These are phyloP conservation scores for Caenorhabditis afra DNA, from an alignment of 2,888 invertebrate genomes.

Conservation along the genomic window DNA sequence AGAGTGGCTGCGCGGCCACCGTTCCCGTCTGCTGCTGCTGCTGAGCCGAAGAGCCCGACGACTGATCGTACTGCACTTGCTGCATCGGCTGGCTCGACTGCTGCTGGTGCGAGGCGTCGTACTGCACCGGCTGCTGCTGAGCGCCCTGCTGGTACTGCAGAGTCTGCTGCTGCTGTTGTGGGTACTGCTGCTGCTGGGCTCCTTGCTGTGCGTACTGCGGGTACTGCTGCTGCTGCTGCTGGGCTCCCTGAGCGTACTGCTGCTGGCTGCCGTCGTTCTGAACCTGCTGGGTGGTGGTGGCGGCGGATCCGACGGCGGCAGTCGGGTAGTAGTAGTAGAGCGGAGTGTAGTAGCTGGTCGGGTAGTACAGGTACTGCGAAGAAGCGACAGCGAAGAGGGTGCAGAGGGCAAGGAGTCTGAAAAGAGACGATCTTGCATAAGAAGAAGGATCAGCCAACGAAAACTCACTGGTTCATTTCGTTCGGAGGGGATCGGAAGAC, in stretches of 20 bases:
- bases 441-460: background rate
- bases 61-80: constrained; percentile 24
- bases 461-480: constrained; percentile 57
- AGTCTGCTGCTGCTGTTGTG: constrained; percentile 37
- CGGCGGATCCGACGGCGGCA: constrained; percentile 33
- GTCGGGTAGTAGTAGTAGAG: constrained; percentile 63
- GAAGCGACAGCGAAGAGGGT: constrained; percentile 50
- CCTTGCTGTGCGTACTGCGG: constrained; percentile 19
- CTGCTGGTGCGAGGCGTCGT: constrained; percentile 23
- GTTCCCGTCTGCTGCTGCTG: constrained; percentile 29
- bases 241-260: constrained; percentile 29
- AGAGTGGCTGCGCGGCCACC: constrained; percentile 57
- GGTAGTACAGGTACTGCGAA: constrained; percentile 62
- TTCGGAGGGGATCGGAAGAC: background rate
- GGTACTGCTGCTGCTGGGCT: constrained; percentile 19
- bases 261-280: constrained; percentile 36
- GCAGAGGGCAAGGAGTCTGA: constrained; percentile 57
- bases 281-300: constrained; percentile 7
- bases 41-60: background rate
- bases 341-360: constrained; percentile 65
- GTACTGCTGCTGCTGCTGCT: constrained; percentile 8
- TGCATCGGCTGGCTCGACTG: background rate
- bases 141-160: constrained; percentile 39
- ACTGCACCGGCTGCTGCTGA: constrained; percentile 52
- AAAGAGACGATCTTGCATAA: constrained; percentile 15